These are phyloP conservation scores for Chalcis sispes DNA, from an alignment of 2,888 invertebrate species.

Conservation along the genomic window DNA sequence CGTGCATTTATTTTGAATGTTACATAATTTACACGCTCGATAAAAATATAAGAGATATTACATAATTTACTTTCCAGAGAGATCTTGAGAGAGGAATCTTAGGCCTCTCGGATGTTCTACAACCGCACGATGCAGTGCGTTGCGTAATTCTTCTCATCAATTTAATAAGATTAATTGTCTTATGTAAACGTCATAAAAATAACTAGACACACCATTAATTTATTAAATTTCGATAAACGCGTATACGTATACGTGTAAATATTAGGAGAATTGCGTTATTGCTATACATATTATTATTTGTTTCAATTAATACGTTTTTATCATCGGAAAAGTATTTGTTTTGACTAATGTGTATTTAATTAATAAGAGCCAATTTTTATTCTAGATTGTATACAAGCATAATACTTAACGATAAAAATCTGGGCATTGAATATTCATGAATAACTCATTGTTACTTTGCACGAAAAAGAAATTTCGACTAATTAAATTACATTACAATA, in stretches of 20 bases:
- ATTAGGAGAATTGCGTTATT: no score
- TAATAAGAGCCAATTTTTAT: no score
- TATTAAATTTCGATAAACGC: background rate
- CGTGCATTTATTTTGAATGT: constrained; percentile 26
- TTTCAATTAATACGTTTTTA: no score
- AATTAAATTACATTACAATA: constrained; percentile 5
- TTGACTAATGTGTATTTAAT: no score
- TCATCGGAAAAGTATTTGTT: no score
- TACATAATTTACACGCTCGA: constrained; percentile 13
- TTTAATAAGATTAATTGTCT: constrained; percentile 38
- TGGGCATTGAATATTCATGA: no score
- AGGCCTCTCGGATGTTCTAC: constrained; percentile 26
- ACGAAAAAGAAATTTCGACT: background rate
- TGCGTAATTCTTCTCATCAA: constrained; percentile 38
- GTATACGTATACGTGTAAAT: no score
- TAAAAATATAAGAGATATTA: background rate
- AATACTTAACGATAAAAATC: no score
- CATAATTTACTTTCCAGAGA: constrained; percentile 12
- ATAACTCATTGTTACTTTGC: no score
- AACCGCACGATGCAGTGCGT: constrained; percentile 28
- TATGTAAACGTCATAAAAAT: constrained; percentile 25
- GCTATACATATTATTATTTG: no score
- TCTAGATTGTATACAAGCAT: no score
- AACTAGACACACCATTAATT: background rate
- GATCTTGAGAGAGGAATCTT: background rate